phyloP scores from a whole-genome alignment of 2,888 invertebrate genomes.

The Caenorhabditis drosophilae region DNA sequence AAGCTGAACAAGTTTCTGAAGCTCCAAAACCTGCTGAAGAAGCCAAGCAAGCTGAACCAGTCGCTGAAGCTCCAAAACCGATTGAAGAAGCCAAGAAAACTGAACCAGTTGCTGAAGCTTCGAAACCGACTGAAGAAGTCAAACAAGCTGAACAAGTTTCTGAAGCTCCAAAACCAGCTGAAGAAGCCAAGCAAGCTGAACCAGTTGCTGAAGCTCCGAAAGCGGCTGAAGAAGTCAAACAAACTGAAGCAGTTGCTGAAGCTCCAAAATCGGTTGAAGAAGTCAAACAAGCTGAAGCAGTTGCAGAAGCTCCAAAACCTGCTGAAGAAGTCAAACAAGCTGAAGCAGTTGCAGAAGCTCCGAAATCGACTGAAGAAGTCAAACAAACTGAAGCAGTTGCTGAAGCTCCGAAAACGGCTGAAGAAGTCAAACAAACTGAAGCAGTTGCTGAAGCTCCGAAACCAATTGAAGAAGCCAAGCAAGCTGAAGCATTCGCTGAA shows the following conservation, averaged over 20 bases:
- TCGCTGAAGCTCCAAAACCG: background rate
- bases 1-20: constrained; percentile 15
- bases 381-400: background rate
- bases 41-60: constrained; percentile 5
- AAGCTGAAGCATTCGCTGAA: constrained; percentile 7
- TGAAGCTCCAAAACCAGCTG: constrained; percentile 6
- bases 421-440: constrained; percentile 7
- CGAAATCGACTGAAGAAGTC: background rate
- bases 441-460: constrained; percentile 4
- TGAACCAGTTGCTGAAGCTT: background rate
- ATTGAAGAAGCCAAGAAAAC: background rate
- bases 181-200: constrained; percentile 1
- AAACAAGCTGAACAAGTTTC: constrained; percentile 7
- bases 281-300: constrained; percentile 2
- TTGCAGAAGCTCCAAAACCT: background rate
- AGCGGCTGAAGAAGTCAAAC: background rate
- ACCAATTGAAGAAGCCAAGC: background rate
- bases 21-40: constrained; percentile 11
- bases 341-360: background rate
- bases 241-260: constrained; percentile 1
- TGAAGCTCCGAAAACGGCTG: constrained; percentile 3
- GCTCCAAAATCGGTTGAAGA: constrained; percentile 1
- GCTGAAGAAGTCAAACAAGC: background rate
- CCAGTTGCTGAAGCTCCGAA: background rate
- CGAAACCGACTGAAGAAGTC: background rate